These are phyloP conservation scores for Parnassius smintheus DNA, from an alignment of 2,888 invertebrate genomes.

Conservation along the genomic window DNA sequence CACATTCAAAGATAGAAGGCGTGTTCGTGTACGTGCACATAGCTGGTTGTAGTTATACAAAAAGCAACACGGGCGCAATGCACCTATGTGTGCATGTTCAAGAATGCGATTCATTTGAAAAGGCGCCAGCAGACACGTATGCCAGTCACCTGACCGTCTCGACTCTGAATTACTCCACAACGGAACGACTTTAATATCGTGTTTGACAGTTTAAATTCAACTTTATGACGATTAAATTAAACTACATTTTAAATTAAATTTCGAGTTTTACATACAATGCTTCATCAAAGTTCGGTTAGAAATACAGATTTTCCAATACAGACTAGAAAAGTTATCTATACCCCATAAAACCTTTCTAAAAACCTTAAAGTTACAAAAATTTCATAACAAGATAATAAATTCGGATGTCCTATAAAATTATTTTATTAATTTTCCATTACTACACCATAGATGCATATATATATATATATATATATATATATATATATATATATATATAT, in stretches of 20 bases:
- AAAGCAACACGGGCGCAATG: constrained; percentile 48
- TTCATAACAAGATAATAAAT: too few species aligned
- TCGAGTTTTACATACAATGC: background rate
- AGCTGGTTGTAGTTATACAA: constrained; percentile 48
- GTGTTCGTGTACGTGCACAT: constrained; percentile 61
- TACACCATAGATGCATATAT: too few species aligned
- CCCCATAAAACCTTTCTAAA: too few species aligned
- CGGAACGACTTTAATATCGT: constrained; percentile 26
- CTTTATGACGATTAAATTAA: constrained; percentile 26
- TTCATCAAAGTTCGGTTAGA: constrained; percentile 27
- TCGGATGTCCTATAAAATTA: too few species aligned
- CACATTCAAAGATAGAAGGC: constrained; percentile 53
- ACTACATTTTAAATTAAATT: constrained; percentile 2
- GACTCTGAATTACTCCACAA: constrained; percentile 32
- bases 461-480: too few species aligned
- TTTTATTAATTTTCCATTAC: too few species aligned
- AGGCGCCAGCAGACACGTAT: constrained; percentile 58
- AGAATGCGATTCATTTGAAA: constrained; percentile 70
- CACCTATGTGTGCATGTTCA: constrained; percentile 41
- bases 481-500: too few species aligned
- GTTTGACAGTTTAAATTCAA: constrained; percentile 32
- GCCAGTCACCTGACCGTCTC: constrained; percentile 66
- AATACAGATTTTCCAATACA: too few species aligned
- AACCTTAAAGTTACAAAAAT: too few species aligned
- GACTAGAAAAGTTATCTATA: too few species aligned